Evolutionary conservation across 2,797 vertebrate genomes (phyloP), one percentile per base, ranked within the genome.

Genomic region (Petrocephalus sullivani): DNA sequence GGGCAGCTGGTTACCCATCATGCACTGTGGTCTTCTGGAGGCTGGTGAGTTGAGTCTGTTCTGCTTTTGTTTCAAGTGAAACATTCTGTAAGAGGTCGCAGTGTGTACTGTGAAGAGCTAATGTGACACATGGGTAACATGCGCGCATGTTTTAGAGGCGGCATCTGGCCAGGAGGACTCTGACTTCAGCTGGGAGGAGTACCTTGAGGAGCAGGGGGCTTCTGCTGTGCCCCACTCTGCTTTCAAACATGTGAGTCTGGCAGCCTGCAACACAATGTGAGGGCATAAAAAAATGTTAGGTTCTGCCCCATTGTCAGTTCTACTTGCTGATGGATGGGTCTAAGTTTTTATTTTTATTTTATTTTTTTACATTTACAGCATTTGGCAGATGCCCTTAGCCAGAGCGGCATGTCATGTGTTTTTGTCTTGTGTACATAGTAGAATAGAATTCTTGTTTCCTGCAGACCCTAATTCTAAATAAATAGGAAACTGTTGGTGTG

Each of bases 181-280:
- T 67, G 98, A 99, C 92, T 98, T 99, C 94, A 99, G 92, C 93
- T 99, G 98, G 98, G 98, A 99, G 90, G 98, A 99, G 87, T 98
- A 99, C 93, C 94, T 99, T 91, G 98, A 99, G 94, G 98, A 99
- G 93, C 98, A 96, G 0, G 97, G 96, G 87, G 94, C 97, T 8
- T 91, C 91, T 87, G 97, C 97, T 58, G 98, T 97, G 90, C 98
- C 98, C 21, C 98, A 99, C 90, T 96, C 97, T 67, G 97, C 97
- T 84, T 99, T 99, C 93, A 99, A 98, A 95, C 98, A 99, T 81
- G 98, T 99, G 93, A 96, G 98, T 96, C 71, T 9, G 4, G 14
- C 37, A 19, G 53, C 23, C 46, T 53, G n/a, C 7, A 1, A 54
- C 46, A 46, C 41, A 46, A 3, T 57, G 56, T 57, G 56, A 19